These are phyloP conservation scores for Poliocrania exsul DNA, from an alignment of 2,797 vertebrate genomes.

Conservation along the genomic window DNA sequence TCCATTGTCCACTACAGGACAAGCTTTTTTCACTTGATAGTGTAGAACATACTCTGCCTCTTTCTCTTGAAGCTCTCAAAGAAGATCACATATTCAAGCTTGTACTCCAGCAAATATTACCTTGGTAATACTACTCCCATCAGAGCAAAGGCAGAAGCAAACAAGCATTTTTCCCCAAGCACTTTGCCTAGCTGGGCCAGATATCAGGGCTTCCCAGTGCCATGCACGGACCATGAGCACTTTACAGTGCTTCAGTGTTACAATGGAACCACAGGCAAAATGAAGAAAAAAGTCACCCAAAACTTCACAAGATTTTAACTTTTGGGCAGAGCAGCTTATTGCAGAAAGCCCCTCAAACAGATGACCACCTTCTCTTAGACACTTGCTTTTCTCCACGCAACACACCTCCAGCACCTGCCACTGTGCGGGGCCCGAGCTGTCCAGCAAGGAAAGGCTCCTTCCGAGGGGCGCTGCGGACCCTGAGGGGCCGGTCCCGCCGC, in stretches of 20 bases:
- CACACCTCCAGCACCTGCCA: fast-evolving
- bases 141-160: not conserved
- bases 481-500: too few species aligned
- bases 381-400: fast-evolving
- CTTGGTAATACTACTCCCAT: not conserved
- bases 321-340: not conserved
- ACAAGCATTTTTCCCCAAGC: not conserved
- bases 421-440: fast-evolving
- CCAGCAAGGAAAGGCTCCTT: not conserved
- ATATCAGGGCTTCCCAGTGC: not conserved
- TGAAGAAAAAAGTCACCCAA: fast-evolving
- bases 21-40: fast-evolving
- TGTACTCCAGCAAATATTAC: not conserved
- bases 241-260: fast-evolving
- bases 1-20: too few species aligned
- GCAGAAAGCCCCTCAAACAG: not conserved
- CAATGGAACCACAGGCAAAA: fast-evolving
- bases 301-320: not conserved
- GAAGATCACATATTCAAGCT: not conserved
- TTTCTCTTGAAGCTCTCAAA: not conserved
- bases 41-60: fast-evolving
- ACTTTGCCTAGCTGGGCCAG: too few species aligned
- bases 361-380: fast-evolving
- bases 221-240: fast-evolving
- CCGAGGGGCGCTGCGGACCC: not conserved